Evolutionary conservation across 2,888 invertebrate species (phyloP), one percentile per base, ranked within the genome.

Genomic region (Drosophila formosana): DNA sequence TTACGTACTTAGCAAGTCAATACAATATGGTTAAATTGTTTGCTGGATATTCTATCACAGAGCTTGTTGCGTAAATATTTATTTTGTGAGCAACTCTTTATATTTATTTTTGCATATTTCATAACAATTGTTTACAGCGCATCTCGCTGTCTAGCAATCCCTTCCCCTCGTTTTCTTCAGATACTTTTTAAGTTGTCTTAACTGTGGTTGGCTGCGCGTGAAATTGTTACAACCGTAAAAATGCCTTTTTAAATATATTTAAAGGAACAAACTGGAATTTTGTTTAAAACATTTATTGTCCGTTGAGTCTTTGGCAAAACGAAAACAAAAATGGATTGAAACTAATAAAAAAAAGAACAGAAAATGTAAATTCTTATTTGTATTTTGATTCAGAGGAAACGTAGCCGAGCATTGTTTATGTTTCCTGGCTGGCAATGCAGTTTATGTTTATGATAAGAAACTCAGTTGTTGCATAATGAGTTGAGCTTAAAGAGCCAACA

Each of bases 221-320:
- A 67, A 64, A 69, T 75, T 72, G 39, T 51, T 47, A 47, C 18
- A 43, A 25, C 26, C 11, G 18, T 25, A 39, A 39, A 43, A 55
- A 43, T 18, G 18, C 18, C 18, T 50, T 13, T 47, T 7, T 26
- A 46, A 55, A 75, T 75, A 11, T 37, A 4, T 45, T 45, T 23
- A 45, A 52, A 61, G 45, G 32, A 13, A 47, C 6, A 46, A 41
- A 34, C 6, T 32, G 28, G 8, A 13, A n/a, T 56, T 46, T 37
- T 28, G 7, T 28, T 13, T n/a, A 34, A 26, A 26, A 46, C 5
- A 18, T 23, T 3, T 26, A 34, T 43, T 46, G 11, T 34, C 34
- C 11, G 23, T 37, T 18, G 11, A 18, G 34, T 4, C 37, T n/a
- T 18, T 23, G 5, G 7, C 4, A 9, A 7, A 9, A 4, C 3